Base-by-base conservation (phyloP, 2,797 vertebrate genomes). In the Falco columbarius region DNA sequence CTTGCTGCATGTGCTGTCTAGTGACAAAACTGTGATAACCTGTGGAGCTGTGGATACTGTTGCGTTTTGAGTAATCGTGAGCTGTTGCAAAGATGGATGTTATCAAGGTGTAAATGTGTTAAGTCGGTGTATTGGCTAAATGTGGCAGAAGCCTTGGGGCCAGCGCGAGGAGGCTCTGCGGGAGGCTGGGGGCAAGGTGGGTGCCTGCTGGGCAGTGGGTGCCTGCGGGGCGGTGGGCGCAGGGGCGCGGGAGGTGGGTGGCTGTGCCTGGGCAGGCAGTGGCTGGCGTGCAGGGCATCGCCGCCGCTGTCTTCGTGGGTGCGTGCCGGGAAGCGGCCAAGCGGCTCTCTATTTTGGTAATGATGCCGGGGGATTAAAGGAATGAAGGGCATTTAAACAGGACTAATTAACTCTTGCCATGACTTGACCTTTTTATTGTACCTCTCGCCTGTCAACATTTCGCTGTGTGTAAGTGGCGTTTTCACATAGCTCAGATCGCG, bases 381-480 rank as follows among this genome's bases (percentile, higher is more conserved):
- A 27, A 6, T 3, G 29, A 46, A 44, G 59, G 46, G 24, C 30
- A 11, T 34, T 84, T 27, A 8, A 30, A 56, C 22, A n/a, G 24
- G 29, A 8, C 58, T 47, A 7, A 59, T 59, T 22, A 66, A 34
- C 81, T 59, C 59, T 15, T 72, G 81, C 47, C 54, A 23, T 13
- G 21, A 23, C 46, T 40, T 38, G 59, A 27, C 67, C 74, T 90
- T 59, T 52, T 34, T 27, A 14, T 27, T 26, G 59, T 19, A 4
- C 11, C 66, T 59, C 2, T 47, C 38, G 2, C 38, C 10, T 7
- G 52, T 34, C 38, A 30, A 10, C 7, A 1, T 54, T 47, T 47
- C 1, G 1, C n/a, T 30, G 54, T 1, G 3, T 7, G 22, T 26
- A 11, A 56, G 42, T 19, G 18, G 36, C 0, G 3, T 63, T 55